Evolutionary conservation across 2,888 invertebrate genomes (phyloP).

Genomic region (Colostygia pectinataria): DNA sequence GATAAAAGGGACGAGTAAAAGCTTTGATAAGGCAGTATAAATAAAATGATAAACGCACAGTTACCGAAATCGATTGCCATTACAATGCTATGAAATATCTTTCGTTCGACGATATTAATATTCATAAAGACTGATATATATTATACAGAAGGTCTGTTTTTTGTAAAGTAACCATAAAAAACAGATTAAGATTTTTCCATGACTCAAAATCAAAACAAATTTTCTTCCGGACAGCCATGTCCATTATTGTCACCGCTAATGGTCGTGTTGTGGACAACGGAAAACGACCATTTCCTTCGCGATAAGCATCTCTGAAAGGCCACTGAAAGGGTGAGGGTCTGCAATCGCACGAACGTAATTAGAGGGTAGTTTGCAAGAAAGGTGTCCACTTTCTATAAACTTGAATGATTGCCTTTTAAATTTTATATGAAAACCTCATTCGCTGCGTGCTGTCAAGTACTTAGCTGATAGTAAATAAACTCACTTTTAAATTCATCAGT

Average conservation of each 20-base stretch:
- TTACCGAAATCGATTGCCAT: slow-evolving; percentile 15
- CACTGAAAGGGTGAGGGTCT: slow-evolving; percentile 75
- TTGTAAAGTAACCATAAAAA: slow-evolving; percentile 1
- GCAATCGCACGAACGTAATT: slow-evolving; percentile 70
- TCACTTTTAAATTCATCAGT: background rate
- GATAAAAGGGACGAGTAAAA: slow-evolving; percentile 71
- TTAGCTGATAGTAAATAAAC: background rate
- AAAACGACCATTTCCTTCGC: slow-evolving; percentile 81
- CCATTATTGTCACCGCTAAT: slow-evolving; percentile 79
- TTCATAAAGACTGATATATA: too few species aligned
- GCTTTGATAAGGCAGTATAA: slow-evolving; percentile 60
- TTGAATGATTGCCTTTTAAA: slow-evolving; percentile 55
- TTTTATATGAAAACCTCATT: slow-evolving; percentile 56
- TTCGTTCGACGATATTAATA: too few species aligned
- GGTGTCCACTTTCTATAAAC: slow-evolving; percentile 46
- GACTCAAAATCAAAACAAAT: slow-evolving; percentile 33
- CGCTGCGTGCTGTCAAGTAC: slow-evolving; percentile 10
- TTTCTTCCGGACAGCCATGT: slow-evolving; percentile 55
- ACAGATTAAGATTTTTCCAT: slow-evolving; percentile 4
- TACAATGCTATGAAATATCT: too few species aligned
- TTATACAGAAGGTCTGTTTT: too few species aligned
- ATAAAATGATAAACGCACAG: slow-evolving; percentile 24
- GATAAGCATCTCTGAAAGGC: slow-evolving; percentile 81
- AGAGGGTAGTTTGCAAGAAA: slow-evolving; percentile 45
- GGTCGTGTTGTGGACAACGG: slow-evolving; percentile 77